Evolutionary conservation across 2,888 invertebrate genomes (phyloP).

Genomic region (Alcis repandata): DNA sequence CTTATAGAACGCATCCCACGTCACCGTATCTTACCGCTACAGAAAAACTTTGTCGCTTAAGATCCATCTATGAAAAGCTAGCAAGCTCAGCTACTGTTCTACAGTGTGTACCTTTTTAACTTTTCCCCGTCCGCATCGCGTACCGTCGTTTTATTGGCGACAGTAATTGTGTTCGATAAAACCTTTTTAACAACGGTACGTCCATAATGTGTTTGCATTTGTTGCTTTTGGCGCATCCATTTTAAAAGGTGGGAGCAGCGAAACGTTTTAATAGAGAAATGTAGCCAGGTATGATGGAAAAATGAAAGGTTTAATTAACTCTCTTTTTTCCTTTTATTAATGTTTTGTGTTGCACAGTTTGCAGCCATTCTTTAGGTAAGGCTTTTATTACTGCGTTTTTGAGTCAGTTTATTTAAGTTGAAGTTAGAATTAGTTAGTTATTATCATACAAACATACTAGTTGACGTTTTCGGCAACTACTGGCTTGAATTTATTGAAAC

Average conservation of each 20-base stretch:
- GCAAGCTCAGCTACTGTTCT: constrained; percentile 18
- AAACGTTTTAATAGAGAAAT: constrained; percentile 25
- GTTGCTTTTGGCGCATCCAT: constrained; percentile 31
- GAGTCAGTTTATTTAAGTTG: no score
- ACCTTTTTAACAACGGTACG: constrained; percentile 46
- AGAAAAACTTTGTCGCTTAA: no score
- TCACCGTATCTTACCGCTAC: no score
- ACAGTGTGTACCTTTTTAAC: constrained; percentile 24
- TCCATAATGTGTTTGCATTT: constrained; percentile 42
- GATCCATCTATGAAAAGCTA: background rate
- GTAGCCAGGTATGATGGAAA: constrained; percentile 3
- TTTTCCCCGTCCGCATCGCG: constrained; percentile 28
- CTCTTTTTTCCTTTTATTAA: background rate
- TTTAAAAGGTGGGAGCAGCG: constrained; percentile 14
- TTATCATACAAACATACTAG: no score
- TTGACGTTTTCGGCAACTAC: no score
- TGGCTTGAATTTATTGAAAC: no score
- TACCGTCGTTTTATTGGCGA: constrained; percentile 39
- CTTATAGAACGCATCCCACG: no score
- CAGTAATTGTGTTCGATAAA: constrained; percentile 45
- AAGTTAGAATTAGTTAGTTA: no score
- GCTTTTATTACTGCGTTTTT: no score
- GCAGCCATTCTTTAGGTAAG: no score
- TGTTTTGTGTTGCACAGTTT: no score
- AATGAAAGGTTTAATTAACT: background rate